Conservation (phyloP, 2,888 invertebrate species). For the Parasteatoda lunata region DNA sequence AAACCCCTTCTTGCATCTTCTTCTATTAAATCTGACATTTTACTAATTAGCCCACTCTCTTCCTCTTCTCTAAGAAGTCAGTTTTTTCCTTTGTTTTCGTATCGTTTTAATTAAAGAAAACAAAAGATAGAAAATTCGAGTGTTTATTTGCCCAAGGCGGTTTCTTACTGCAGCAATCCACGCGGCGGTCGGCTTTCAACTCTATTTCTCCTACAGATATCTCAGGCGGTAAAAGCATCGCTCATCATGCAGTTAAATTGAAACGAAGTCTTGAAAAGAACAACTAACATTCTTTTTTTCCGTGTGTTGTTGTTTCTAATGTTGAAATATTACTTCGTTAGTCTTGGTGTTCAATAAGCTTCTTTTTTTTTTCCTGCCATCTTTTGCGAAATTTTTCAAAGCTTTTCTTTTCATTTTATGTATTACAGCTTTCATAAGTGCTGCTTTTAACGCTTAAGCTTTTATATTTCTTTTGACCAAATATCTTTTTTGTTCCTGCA, state of each 20-base stretch:
- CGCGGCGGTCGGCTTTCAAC: background rate
- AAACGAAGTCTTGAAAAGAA: conserved; percentile 24
- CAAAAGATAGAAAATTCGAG: conserved; percentile 56
- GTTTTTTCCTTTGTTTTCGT: conserved; percentile 66
- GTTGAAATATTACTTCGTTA: conserved; percentile 57
- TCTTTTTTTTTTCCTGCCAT: conserved; percentile 3
- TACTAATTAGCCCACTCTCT: conserved; percentile 60
- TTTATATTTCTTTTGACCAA: conserved; percentile 61
- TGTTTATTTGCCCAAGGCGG: conserved; percentile 59
- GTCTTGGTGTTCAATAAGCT: conserved; percentile 43
- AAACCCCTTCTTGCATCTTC: conserved; percentile 52
- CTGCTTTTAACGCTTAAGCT: conserved; percentile 65
- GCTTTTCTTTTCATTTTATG: conserved; percentile 42
- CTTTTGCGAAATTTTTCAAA: conserved; percentile 25
- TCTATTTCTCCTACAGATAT: background rate
- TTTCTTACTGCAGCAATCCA: conserved; percentile 19
- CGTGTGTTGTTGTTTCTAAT: conserved; percentile 12
- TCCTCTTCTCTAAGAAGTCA: conserved; percentile 8
- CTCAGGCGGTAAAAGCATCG: background rate
- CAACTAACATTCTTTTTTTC: conserved; percentile 16
- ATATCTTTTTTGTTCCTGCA: conserved; percentile 43
- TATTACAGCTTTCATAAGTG: conserved; percentile 62
- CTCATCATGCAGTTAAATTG: conserved; percentile 1
- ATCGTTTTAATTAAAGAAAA: conserved; percentile 68
- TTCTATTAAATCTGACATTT: conserved; percentile 67